These are phyloP conservation scores for Podarcis raffonei DNA, from an alignment of 2,113 vertebrate genomes.

Conservation along the genomic window DNA sequence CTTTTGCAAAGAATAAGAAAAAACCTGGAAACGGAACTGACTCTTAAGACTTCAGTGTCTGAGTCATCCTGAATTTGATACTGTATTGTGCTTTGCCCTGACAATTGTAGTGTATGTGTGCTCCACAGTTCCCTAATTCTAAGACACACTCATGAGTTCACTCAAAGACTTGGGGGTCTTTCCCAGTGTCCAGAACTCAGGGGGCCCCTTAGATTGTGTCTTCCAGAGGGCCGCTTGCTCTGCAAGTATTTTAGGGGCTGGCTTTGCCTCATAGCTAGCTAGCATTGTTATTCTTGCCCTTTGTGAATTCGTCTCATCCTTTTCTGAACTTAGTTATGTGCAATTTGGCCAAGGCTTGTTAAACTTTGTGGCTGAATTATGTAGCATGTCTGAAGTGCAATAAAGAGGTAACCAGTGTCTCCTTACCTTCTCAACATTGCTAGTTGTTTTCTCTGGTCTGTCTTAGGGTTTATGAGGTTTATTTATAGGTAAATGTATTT, in stretches of 20 bases:
- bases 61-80: background rate
- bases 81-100: background rate
- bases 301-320: background rate
- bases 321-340: background rate
- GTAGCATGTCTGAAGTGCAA: background rate
- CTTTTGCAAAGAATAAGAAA: background rate
- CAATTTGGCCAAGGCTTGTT: background rate
- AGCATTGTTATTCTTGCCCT: background rate
- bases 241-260: background rate
- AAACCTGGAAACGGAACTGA: background rate
- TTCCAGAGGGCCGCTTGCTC: background rate
- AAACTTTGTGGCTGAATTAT: background rate
- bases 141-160: background rate
- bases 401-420: background rate
- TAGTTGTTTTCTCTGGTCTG: background rate
- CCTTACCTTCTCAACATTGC: background rate
- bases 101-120: background rate
- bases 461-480: background rate
- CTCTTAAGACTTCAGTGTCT: background rate
- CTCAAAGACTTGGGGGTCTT: background rate
- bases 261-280: background rate
- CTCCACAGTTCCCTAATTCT: background rate
- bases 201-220: background rate
- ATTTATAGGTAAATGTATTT: slow-evolving; percentile 10
- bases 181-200: background rate